phyloP scores from a whole-genome alignment of 1,140 invertebrate species.

The Panulirus ornatus region DNA sequence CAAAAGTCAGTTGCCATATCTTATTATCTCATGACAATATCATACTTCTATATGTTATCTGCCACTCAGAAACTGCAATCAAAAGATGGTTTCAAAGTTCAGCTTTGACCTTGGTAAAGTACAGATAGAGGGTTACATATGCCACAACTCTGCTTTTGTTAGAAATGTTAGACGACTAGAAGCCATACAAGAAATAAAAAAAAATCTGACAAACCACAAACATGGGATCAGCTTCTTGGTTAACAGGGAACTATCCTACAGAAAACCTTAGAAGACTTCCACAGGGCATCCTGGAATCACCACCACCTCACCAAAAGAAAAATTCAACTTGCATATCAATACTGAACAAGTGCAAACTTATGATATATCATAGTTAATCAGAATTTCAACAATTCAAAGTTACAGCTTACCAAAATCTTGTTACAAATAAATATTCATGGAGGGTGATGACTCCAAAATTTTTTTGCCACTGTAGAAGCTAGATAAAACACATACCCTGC shows the following conservation, averaged over 20 bases:
- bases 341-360: too few species aligned
- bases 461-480: constrained; percentile 36
- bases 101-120: not conserved
- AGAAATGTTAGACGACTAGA: constrained; percentile 40
- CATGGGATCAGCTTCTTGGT: constrained; percentile 33
- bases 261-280: constrained; percentile 50
- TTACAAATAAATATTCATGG: not conserved
- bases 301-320: constrained; percentile 13
- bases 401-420: too few species aligned
- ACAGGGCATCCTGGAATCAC: constrained; percentile 38
- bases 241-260: constrained; percentile 51
- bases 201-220: constrained; percentile 45
- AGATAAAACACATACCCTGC: constrained; percentile 60
- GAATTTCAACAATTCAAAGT: too few species aligned
- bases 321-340: too few species aligned
- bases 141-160: constrained; percentile 51
- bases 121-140: constrained; percentile 13
- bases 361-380: not conserved
- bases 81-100: constrained; percentile 32
- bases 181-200: not conserved
- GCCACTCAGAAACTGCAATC: not conserved
- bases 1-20: too few species aligned
- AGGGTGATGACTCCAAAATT: constrained; percentile 50
- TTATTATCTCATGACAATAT: too few species aligned
- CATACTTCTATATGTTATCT: too few species aligned